Conservation (phyloP, 2,797 vertebrate genomes). For the Knipowitschia caucasica region DNA sequence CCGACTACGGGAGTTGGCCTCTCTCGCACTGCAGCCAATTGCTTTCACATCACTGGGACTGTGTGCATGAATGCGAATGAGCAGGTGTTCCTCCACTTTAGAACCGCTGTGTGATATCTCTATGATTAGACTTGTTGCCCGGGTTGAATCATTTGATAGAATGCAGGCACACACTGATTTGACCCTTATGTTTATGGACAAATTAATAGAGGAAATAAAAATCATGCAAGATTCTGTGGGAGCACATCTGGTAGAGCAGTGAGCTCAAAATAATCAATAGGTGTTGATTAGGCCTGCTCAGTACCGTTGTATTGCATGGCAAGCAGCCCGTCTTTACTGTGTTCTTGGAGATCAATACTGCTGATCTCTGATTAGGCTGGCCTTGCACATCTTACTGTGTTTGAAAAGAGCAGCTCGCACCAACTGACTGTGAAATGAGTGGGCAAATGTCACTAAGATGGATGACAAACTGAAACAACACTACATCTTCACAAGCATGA, state of each 20-base stretch:
- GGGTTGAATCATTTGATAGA: constrained; percentile 59
- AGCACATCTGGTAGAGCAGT: constrained; percentile 42
- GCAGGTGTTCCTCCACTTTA: constrained; percentile 56
- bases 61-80: constrained; percentile 70
- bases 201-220: constrained; percentile 12
- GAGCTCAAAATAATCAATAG: constrained; percentile 62
- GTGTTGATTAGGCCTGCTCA: constrained; percentile 65
- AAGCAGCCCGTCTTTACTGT: constrained; percentile 49
- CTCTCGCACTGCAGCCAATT: constrained; percentile 65
- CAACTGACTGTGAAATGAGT: constrained; percentile 48
- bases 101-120: constrained; percentile 29
- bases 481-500: constrained; percentile 18
- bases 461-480: constrained; percentile 45
- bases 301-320: constrained; percentile 60
- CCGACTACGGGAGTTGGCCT: constrained; percentile 60
- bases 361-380: constrained; percentile 50
- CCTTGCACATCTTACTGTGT: constrained; percentile 48
- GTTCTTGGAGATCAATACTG: constrained; percentile 58
- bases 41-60: constrained; percentile 61
- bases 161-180: constrained; percentile 46
- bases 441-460: constrained; percentile 33
- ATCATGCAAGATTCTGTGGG: constrained; percentile 25
- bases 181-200: constrained; percentile 34
- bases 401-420: constrained; percentile 47
- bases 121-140: constrained; percentile 39